A percentile compares a stretch with the other conserved stretches of the same genome.
Conservation (phyloP, 1,140 invertebrate genomes). For the Anoplophora glabripennis region DNA sequence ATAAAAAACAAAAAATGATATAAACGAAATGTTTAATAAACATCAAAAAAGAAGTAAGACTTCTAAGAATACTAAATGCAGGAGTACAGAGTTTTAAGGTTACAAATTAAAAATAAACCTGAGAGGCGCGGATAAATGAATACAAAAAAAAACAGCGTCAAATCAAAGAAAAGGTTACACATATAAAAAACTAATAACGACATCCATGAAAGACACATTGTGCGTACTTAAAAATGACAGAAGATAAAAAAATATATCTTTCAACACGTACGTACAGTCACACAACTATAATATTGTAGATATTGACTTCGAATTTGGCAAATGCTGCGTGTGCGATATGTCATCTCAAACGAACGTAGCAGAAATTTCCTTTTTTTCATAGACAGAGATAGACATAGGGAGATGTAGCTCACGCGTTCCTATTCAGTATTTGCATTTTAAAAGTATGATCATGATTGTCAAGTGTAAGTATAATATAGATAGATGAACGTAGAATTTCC, state of each 20-base stretch:
- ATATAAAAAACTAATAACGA: slow-evolving; percentile 1
- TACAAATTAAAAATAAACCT: slow-evolving; percentile 30
- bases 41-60: slow-evolving; percentile 25
- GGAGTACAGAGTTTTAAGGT: slow-evolving; percentile 27
- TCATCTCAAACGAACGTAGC: too few relatives aligned
- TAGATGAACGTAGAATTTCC: slow-evolving; percentile 27
- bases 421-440: slow-evolving; percentile 34
- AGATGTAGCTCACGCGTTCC: slow-evolving; percentile 35
- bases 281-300: slow-evolving; percentile 44
- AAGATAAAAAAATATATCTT: slow-evolving; percentile 41
- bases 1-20: slow-evolving; percentile 26
- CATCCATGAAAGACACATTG: slow-evolving; percentile 27
- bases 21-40: slow-evolving; percentile 30
- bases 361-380: too few relatives aligned
- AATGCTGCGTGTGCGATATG: slow-evolving; percentile 38
- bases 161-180: slow-evolving; percentile 13
- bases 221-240: slow-evolving; percentile 34
- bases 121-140: slow-evolving; percentile 27
- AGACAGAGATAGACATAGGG: slow-evolving; percentile 22
- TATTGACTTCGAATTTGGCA: slow-evolving; percentile 51
- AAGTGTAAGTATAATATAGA: slow-evolving; percentile 41
- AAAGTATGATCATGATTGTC: slow-evolving; percentile 45
- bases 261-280: slow-evolving; percentile 40
- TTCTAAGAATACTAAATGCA: too few relatives aligned
- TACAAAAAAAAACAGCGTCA: slow-evolving; percentile 17